Evolutionary conservation across 1,140 invertebrate species (phyloP), one percentile per base, ranked within the genome.

Genomic region (Ridgeia piscesae): DNA sequence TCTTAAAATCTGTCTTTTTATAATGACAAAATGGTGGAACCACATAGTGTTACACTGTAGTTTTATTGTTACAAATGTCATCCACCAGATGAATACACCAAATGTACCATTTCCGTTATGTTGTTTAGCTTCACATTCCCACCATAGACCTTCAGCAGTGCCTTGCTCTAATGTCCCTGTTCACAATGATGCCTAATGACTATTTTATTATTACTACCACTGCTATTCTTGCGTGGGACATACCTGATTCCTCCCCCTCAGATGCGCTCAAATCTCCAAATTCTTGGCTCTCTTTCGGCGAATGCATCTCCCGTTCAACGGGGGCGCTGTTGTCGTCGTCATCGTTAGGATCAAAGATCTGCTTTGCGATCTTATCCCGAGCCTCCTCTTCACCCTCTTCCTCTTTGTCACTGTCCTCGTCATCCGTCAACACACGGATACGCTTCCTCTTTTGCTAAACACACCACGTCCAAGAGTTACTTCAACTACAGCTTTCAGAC

Each of bases 361-460:
- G 98, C 95, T 98, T 98, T 0, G 98, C 98, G 94, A 99, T 98
- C 21, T 97, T 97, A 94, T 99, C 98, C 93, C 98, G 94, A 27
- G 98, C 94, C 35, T 94, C 93, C 21, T 94, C 98, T 94, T 97
- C 97, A 93, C 98, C 98, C 94, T 98, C 98, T 95, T 98, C 98
- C 94, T 98, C 98, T 95, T 98, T 98, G 95, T 98, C 97, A 94
- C 94, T 95, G 34, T 95, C 95, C 92, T 95, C 95, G 94, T 95
- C 95, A 92, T 95, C 95, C 21, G 95, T 94, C 92, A 95, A 93
- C 91, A 95, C 97, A 93, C 97, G 96, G 91, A 99, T 96, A 93
- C 98, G 97, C 95, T 98, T 98, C 93, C 98, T 98, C 93, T 98
- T 97, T 97, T 98, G 98, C 97, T 98, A 89, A 33, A 48, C 58